Percentiles rank a stretch among this genome's conserved stretches.
These are phyloP conservation scores for Isichthys henryi DNA, from an alignment of 2,113 vertebrate species.

Conservation along the genomic window DNA sequence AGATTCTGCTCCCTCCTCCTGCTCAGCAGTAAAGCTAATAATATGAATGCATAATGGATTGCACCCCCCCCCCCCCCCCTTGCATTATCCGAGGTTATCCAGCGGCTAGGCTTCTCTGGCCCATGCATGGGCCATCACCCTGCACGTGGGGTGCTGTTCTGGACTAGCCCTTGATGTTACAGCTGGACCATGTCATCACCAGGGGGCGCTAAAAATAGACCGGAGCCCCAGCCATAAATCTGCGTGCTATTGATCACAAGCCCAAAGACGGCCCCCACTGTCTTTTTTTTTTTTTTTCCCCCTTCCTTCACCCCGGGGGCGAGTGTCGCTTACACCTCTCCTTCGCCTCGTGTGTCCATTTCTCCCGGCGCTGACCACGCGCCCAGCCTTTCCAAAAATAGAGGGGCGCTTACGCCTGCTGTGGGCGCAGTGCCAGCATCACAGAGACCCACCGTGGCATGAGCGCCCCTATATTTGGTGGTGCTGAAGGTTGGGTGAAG, in stretches of 20 bases:
- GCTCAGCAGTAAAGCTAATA: not conserved
- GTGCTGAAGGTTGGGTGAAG: not conserved
- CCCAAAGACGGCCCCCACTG: constrained; percentile 24
- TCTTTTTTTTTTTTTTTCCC: constrained; percentile 26
- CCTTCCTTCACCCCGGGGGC: constrained; percentile 5
- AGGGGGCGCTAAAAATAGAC: constrained; percentile 45
- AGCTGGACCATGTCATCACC: constrained; percentile 31
- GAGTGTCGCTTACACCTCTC: not conserved
- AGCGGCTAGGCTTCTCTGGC: not conserved
- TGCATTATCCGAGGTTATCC: not conserved
- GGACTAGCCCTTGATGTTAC: not conserved
- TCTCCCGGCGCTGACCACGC: constrained; percentile 31
- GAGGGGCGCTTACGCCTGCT: constrained; percentile 10
- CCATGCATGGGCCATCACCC: not conserved
- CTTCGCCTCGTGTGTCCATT: not conserved
- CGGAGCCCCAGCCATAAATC: constrained; percentile 35
- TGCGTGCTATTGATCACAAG: constrained; percentile 18
- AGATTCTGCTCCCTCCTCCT: not conserved
- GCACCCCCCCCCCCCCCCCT: not conserved
- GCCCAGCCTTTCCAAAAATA: constrained; percentile 48
- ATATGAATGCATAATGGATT: not conserved
- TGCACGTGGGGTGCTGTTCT: not conserved
- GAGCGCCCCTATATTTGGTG: not conserved
- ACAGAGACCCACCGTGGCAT: not conserved
- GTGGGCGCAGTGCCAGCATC: constrained; percentile 5